A percentile compares a stretch with the other conserved stretches of the same genome.
Evolutionary conservation across 2,888 invertebrate genomes (phyloP).

Genomic region (Euspilapteryx auroguttella): DNA sequence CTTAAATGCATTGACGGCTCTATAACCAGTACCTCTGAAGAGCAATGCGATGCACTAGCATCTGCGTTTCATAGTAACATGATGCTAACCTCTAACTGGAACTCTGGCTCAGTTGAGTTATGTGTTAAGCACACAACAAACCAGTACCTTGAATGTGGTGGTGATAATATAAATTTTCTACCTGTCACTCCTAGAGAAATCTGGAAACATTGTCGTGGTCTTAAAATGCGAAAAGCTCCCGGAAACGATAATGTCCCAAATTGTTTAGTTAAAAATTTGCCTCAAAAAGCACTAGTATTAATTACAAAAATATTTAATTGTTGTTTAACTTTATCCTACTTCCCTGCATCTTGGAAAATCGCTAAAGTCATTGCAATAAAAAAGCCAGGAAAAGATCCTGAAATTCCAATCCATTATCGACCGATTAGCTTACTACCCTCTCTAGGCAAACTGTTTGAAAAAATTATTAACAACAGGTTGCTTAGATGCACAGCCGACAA

Average conservation of each 20-base stretch:
- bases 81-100: neutral
- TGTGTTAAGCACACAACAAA: too few relatives aligned
- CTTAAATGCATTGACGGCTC: neutral
- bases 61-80: neutral
- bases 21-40: neutral
- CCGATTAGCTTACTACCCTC: slow-evolving; percentile 6
- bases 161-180: neutral
- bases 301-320: slow-evolving; percentile 1
- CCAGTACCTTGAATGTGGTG: neutral
- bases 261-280: neutral
- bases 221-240: neutral
- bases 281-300: neutral
- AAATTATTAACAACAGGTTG: slow-evolving; percentile 2
- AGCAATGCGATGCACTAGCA: neutral
- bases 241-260: neutral
- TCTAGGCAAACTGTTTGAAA: slow-evolving; percentile 7
- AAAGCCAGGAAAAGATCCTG: too few relatives aligned
- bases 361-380: neutral
- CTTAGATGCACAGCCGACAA: neutral
- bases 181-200: neutral
- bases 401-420: slow-evolving; percentile 2
- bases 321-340: neutral
- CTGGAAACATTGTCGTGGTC: neutral
- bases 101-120: too few relatives aligned
- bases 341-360: slow-evolving; percentile 1